Evolutionary conservation across 2,113 vertebrate species (phyloP).

Genomic region (Aegithalos caudatus): DNA sequence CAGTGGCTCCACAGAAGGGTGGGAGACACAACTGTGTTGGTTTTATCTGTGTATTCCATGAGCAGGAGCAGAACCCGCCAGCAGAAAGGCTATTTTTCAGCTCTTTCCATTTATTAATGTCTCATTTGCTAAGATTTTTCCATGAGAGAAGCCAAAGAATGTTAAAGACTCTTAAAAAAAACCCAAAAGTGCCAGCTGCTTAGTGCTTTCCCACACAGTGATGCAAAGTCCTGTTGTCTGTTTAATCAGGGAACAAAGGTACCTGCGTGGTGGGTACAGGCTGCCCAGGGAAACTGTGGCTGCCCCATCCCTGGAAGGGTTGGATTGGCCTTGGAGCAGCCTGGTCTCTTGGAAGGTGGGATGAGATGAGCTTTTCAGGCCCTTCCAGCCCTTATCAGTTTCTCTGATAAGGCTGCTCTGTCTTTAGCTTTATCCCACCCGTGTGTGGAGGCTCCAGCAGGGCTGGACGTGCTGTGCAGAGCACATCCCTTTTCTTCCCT

Average conservation of each 20-base stretch:
- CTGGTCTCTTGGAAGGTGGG: accelerated
- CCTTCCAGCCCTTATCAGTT: neutral
- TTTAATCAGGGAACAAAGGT: neutral
- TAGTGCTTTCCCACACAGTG: neutral
- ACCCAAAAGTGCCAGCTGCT: neutral
- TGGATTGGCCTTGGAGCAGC: neutral
- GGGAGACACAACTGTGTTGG: neutral
- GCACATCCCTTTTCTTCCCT: neutral
- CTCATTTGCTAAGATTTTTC: slow-evolving; percentile 51
- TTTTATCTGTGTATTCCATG: neutral
- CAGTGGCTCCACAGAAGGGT: neutral
- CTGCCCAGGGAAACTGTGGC: neutral
- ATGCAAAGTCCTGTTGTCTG: neutral
- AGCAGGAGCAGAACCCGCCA: neutral
- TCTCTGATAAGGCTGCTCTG: neutral
- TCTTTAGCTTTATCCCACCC: neutral
- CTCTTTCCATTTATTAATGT: slow-evolving; percentile 48
- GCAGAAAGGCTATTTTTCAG: slow-evolving; percentile 17
- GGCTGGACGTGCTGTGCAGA: neutral
- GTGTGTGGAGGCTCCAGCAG: accelerated
- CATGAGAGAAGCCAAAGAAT: slow-evolving; percentile 32
- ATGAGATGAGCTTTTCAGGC: neutral
- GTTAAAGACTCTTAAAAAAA: slow-evolving; percentile 6
- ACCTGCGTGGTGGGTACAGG: neutral
- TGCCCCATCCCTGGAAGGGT: neutral